Evolutionary conservation across 2,888 invertebrate genomes (phyloP), one percentile per base, ranked within the genome.

Genomic region (Scaptomyza polygonia): DNA sequence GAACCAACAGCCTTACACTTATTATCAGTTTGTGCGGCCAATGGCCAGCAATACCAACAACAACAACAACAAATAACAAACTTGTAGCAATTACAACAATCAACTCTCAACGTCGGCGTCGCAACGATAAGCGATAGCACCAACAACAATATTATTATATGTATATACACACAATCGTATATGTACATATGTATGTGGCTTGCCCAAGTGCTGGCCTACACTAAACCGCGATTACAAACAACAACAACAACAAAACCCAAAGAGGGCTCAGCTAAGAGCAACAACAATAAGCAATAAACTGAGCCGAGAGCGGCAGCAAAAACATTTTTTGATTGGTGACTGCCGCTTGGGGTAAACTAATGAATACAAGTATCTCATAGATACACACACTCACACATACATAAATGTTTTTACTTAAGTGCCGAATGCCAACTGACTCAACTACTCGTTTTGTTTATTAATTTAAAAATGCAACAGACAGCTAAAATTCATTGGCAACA

Each of bases 11-110:
- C 36, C 70, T 51, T 62, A 54, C 11, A 43, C 25, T 2, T 18
- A 70, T 51, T 76, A 63, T 62, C 62, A 62, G 67, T 79, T 70
- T 63, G 44, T 48, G 67, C 58, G 62, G 75, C 79, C 71, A 77
- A 81, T 66, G 73, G 78, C 73, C 64, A 80, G 54, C 54, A 49
- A 7, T 14, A 51, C 8, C 49, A 25, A n/a, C 21, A 59, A 18
- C 47, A 43, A 27, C 27, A 34, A 9, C 48, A 53, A 40, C 44
- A 45, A 18, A 32, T 42, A 45, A 39, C 25, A 63, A 49, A 66
- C 78, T 80, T 77, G 59, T 63, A 39, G 72, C 78, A 83, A 79
- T 79, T 72, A 79, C 78, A 79, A 79, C 80, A 83, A 78, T 75
- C 83, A 82, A 79, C 70, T 51, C 36, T 7, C n/a, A 14, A 14